Base-by-base conservation (phyloP, 2,797 vertebrate species). In the Rhinogobio ventralis region DNA sequence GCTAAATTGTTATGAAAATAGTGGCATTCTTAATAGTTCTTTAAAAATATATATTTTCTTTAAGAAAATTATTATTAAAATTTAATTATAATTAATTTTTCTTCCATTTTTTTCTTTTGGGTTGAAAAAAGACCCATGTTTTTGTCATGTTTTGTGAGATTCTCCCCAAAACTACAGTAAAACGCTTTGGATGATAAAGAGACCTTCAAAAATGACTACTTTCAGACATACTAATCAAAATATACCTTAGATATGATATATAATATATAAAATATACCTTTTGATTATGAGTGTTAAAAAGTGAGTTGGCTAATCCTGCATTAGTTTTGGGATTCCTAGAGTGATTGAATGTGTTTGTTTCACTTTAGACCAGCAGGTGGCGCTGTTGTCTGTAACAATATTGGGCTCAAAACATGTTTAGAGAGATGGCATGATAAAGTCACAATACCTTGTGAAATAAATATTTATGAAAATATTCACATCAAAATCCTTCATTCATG, bases 311-410 rank as follows among this genome's bases (percentile, higher is more conserved):
- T n/a, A n/a, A n/a, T n/a, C n/a, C n/a, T n/a, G n/a, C 39, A 69
- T 60, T 66, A 5, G 45, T 78, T 62, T 62, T 14, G 45, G 7
- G 45, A 62, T 62, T 13, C 1, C 7, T 17, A 17, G 25, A 7
- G 62, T 30, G 15, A 8, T 62, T 79, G 15, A n/a, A 33, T 33
- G 10, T 4, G 25, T n/a, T 10, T n/a, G n/a, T 79, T 81, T 36
- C 46, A 72, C 64, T 13, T 33, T 33, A 17, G 19, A 64, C 60
- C 88, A 87, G 36, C 53, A 87, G 88, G 73, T 49, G 88, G 84
- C 76, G 19, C 60, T 88, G 77, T 86, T 42, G 75, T 79, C 78
- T 86, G 42, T 67, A 57, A 45, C 23, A 79, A 79, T 64, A n/a
- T 1, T 13, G 17, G 28, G 4, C 25, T 15, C 1, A 1, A n/a